Evolutionary conservation across 2,113 vertebrate genomes (phyloP).

Genomic region (Zosterops pallidus): DNA sequence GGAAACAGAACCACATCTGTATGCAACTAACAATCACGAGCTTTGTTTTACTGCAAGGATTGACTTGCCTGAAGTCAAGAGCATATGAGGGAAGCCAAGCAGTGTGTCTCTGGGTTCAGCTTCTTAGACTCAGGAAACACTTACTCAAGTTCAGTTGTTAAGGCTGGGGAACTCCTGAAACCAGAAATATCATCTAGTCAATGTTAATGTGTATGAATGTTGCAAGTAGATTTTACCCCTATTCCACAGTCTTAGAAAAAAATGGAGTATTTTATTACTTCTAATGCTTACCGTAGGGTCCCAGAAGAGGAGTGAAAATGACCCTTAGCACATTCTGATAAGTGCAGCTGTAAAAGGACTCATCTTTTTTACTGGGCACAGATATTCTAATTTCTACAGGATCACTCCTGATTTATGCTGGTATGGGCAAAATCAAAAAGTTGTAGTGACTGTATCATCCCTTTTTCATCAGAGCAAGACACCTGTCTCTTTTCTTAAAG

Average conservation of each 20-base stretch:
- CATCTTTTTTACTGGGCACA: not conserved
- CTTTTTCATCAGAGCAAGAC: not conserved
- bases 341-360: not conserved
- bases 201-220: not conserved
- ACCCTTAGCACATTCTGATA: not conserved
- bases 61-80: not conserved
- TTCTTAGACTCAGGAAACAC: not conserved
- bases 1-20: not conserved
- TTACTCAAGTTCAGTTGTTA: not conserved
- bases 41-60: not conserved
- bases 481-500: not conserved
- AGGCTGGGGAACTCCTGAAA: not conserved
- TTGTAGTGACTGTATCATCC: not conserved
- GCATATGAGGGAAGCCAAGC: not conserved
- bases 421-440: not conserved
- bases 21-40: not conserved
- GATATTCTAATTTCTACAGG: not conserved
- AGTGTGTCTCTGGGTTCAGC: not conserved
- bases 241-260: not conserved
- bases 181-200: not conserved
- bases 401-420: not conserved
- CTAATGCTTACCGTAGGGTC: not conserved
- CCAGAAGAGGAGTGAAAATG: not conserved
- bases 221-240: not conserved
- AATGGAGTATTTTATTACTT: not conserved